Evolutionary conservation across 2,113 vertebrate species (phyloP).

Genomic region (Channa argus): DNA sequence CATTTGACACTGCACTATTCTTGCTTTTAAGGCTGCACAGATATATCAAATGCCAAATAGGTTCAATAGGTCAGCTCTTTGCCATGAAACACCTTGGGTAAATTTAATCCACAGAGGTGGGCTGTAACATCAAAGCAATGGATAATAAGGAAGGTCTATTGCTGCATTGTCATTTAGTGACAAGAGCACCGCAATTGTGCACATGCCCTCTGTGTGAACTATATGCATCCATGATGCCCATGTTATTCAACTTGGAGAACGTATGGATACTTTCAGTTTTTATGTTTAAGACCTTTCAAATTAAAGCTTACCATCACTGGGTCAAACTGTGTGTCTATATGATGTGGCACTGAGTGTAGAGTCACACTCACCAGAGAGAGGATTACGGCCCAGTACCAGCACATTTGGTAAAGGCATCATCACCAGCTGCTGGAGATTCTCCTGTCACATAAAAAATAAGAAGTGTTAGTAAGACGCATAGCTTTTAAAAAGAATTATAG

Average conservation of each 20-base stretch:
- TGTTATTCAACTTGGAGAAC: background rate
- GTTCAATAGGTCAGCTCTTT: slow-evolving; percentile 47
- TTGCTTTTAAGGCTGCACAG: slow-evolving; percentile 9
- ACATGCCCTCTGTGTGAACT: slow-evolving; percentile 17
- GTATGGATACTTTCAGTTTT: background rate
- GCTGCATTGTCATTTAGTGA: background rate
- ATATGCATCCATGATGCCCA: background rate
- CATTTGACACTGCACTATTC: slow-evolving; percentile 17
- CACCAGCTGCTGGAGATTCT: slow-evolving; percentile 95
- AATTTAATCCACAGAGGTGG: slow-evolving; percentile 24
- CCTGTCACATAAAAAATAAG: slow-evolving; percentile 79
- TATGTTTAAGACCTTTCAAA: background rate
- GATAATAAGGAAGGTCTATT: background rate
- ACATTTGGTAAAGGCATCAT: slow-evolving; percentile 98
- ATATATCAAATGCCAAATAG: slow-evolving; percentile 45
- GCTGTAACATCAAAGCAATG: background rate
- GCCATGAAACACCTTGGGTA: slow-evolving; percentile 5
- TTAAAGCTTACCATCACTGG: background rate
- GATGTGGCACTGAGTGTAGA: background rate
- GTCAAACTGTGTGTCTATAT: background rate
- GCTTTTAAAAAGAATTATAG: no score
- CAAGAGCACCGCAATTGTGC: background rate
- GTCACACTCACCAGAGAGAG: slow-evolving; percentile 81
- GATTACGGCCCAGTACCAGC: slow-evolving; percentile 92
- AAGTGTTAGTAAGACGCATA: background rate